These are phyloP conservation scores for Bombus breviceps DNA, from an alignment of 1,140 invertebrate species.

Conservation along the genomic window DNA sequence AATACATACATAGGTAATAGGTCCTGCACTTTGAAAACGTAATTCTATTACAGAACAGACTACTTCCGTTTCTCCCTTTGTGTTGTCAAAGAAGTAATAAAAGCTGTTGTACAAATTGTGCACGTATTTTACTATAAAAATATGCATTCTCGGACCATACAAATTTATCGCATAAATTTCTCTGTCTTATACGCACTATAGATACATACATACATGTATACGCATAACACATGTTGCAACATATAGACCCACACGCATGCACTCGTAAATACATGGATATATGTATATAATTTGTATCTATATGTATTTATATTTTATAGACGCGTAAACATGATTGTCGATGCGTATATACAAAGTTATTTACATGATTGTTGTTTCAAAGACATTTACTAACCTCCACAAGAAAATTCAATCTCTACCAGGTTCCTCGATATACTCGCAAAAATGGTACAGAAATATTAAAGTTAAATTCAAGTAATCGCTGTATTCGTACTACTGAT, in stretches of 20 bases:
- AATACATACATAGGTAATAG: conserved; percentile 78
- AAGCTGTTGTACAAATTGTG: conserved; percentile 1
- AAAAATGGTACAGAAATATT: conserved; percentile 37
- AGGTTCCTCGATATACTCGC: conserved; percentile 34
- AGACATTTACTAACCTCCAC: conserved; percentile 53
- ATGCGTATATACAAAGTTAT: conserved; percentile 77
- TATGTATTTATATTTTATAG: conserved; percentile 49
- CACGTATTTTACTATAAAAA: conserved; percentile 1
- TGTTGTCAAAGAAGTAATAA: conserved; percentile 2
- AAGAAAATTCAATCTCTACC: conserved; percentile 27
- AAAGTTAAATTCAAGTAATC: background rate
- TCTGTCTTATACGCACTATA: conserved; percentile 3
- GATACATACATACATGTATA: conserved; percentile 50
- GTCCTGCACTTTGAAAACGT: conserved; percentile 63
- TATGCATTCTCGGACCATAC: background rate
- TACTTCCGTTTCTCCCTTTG: background rate
- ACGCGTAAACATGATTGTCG: conserved; percentile 72
- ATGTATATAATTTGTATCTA: conserved; percentile 53
- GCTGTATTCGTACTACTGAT: background rate
- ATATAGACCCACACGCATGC: conserved; percentile 34
- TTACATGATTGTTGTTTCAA: conserved; percentile 63
- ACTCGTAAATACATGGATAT: conserved; percentile 29
- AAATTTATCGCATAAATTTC: conserved; percentile 20
- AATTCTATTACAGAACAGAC: background rate
- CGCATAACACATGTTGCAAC: conserved; percentile 6